Conservation (phyloP, 35 echinoderm and acorn worm species). For the Lytechinus pictus region DNA sequence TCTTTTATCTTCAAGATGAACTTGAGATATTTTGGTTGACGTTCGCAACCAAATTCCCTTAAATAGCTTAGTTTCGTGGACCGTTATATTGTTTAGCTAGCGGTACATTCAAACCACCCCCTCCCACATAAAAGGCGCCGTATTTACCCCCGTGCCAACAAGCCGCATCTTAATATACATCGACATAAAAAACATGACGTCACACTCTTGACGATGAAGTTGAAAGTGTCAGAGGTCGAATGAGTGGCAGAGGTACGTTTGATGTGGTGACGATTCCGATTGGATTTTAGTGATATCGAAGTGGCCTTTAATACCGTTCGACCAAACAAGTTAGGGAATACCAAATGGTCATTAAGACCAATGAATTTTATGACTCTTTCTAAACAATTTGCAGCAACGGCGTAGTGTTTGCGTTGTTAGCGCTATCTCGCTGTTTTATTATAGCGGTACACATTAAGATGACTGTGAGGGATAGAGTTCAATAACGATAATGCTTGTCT, state of each 20-base stretch:
- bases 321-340: slow-evolving; percentile 39
- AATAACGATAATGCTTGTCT: neutral
- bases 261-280: slow-evolving; percentile 21
- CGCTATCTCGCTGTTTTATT: slow-evolving; percentile 20
- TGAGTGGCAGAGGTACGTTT: neutral
- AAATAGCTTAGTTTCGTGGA: neutral
- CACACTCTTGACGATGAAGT: slow-evolving; percentile 30
- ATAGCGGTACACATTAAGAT: neutral
- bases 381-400: slow-evolving; percentile 51
- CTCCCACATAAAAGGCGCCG: neutral
- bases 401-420: slow-evolving; percentile 49
- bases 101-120: neutral
- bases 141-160: neutral
- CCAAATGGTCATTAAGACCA: slow-evolving; percentile 40
- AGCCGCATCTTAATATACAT: neutral
- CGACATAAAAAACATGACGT: neutral
- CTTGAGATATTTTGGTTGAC: neutral
- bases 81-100: slow-evolving; percentile 27
- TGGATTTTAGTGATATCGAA: slow-evolving; percentile 14
- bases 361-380: slow-evolving; percentile 52
- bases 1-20: neutral
- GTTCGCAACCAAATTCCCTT: neutral
- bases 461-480: neutral
- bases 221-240: slow-evolving; percentile 42
- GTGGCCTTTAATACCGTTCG: neutral